Base-by-base conservation (phyloP, 2,888 invertebrate species). In the Nymphalis urticae region DNA sequence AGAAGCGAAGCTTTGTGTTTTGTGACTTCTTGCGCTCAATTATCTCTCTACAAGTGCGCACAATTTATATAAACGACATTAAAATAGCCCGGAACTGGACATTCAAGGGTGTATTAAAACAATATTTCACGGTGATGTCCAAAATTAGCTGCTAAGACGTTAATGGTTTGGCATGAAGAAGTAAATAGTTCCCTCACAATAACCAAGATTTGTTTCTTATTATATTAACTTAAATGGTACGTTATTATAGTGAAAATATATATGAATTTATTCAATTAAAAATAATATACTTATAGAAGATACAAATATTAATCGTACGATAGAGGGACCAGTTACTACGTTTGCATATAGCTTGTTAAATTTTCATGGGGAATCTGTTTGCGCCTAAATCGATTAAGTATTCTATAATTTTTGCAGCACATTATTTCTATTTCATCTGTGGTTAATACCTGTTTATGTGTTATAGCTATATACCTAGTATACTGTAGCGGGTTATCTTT, bases 21-120 rank as follows among this genome's bases (percentile, higher is more conserved):
- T 85, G 82, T 81, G 74, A 76, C 80, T 77, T 77, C 77, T 58
- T 48, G 47, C 73, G 73, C 68, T 76, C 82, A 88, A 87, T 87
- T 85, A 87, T 80, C 79, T 81, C 27, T 48, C 80, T 80, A 78
- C 78, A 74, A 76, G 36, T 42, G 81, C 81, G 83, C 83, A 85
- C 85, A 83, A 86, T 86, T 85, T 85, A 82, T 87, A 85, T 86
- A 86, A 85, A 58, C 84, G 86, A 87, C 87, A 86, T 90, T 88
- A 85, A 89, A 85, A 85, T 82, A 81, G 80, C 85, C 89, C 89
- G 90, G 89, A 91, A 90, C 84, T 79, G 80, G 77, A 72, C 74
- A 71, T 77, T 79, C 86, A 88, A 88, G 88, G 89, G 82, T 85
- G 83, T 72, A 79, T 82, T 80, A 82, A 84, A 42, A 85, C 79